Evolutionary conservation across 2,797 vertebrate genomes (phyloP).

Genomic region (Enteromius radiatus): DNA sequence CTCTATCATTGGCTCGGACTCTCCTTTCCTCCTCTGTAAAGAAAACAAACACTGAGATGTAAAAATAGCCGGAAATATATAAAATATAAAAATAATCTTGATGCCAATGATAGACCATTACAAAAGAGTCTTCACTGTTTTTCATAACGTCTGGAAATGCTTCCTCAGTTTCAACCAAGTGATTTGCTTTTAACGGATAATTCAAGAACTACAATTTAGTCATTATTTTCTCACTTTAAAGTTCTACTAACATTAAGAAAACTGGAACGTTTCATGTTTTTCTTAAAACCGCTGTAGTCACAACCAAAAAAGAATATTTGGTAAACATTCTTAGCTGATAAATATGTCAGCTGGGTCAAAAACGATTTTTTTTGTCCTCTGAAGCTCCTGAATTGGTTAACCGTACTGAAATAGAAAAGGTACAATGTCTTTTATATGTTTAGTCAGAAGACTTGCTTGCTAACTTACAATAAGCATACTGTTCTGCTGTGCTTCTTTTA

Average conservation of each 20-base stretch:
- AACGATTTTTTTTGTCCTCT: background rate
- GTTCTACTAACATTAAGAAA: background rate
- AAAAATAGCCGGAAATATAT: background rate
- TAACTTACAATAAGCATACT: background rate
- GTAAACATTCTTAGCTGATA: background rate
- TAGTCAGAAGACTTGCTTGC: background rate
- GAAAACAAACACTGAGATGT: slow-evolving; percentile 53
- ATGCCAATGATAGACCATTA: background rate
- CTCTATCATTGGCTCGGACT: slow-evolving; percentile 88
- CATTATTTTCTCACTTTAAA: background rate
- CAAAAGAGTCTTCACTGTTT: background rate
- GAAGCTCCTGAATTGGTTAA: background rate
- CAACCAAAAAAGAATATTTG: background rate
- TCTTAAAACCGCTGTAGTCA: background rate
- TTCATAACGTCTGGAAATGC: background rate
- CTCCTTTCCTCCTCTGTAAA: slow-evolving; percentile 90
- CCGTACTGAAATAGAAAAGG: background rate
- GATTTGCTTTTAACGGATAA: background rate
- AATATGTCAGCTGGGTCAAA: background rate
- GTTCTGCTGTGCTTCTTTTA: background rate
- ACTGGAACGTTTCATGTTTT: background rate
- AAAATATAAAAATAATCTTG: background rate
- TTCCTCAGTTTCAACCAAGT: background rate
- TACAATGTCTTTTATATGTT: background rate
- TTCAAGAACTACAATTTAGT: background rate